These are phyloP conservation scores for Leptogaster cylindrica DNA, from an alignment of 2,888 invertebrate species.

Conservation along the genomic window DNA sequence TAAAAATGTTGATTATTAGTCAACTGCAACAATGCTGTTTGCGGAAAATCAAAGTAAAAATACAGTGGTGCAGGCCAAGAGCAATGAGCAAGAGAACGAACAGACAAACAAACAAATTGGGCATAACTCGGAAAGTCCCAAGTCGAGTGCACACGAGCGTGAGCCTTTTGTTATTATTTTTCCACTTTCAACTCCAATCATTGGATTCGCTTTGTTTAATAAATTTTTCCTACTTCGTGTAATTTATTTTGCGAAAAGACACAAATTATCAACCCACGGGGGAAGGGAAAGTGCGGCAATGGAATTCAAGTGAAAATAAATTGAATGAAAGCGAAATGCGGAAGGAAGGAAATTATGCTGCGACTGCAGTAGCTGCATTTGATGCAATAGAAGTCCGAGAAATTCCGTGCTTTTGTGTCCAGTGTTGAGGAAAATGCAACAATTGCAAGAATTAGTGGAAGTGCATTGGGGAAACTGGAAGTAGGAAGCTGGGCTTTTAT, in stretches of 20 bases:
- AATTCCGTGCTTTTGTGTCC: not conserved
- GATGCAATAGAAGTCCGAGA: not conserved
- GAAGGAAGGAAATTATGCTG: constrained; percentile 37
- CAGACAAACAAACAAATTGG: constrained; percentile 9
- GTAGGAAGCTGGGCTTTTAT: too few relatives aligned
- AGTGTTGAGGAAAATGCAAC: constrained; percentile 3
- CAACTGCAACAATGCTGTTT: constrained; percentile 27
- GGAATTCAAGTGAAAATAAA: constrained; percentile 29
- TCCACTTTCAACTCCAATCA: constrained; percentile 32
- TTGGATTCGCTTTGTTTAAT: constrained; percentile 35
- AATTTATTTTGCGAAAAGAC: constrained; percentile 22
- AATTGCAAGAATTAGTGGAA: not conserved
- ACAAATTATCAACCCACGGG: constrained; percentile 9
- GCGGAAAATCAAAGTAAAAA: not conserved
- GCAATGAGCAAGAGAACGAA: constrained; percentile 15
- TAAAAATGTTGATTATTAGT: constrained; percentile 37
- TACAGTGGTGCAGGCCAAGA: constrained; percentile 20
- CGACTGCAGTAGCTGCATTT: not conserved
- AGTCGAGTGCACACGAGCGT: constrained; percentile 22
- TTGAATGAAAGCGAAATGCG: constrained; percentile 40
- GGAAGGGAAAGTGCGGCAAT: constrained; percentile 27
- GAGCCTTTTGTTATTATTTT: constrained; percentile 35
- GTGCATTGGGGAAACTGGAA: constrained; percentile 6
- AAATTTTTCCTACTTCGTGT: constrained; percentile 35
- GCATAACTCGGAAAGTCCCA: not conserved